phyloP scores from a whole-genome alignment of 1,140 invertebrate genomes.

The Anoplolepis gracilipes region DNA sequence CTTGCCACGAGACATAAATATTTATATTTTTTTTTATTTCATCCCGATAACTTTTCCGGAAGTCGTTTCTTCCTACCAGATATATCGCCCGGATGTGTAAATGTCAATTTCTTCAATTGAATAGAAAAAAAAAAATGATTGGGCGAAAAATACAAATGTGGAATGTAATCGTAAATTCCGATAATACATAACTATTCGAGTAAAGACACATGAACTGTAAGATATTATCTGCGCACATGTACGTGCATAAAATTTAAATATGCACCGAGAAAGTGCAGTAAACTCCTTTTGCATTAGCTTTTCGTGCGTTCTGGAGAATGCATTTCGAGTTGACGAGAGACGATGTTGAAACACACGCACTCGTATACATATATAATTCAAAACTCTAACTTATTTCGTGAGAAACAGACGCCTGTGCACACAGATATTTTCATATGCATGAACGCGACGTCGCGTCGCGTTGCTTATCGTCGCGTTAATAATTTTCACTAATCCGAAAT shows the following conservation, averaged over 20 bases:
- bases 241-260: neutral
- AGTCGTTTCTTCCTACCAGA: neutral
- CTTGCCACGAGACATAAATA: neutral
- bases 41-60: neutral
- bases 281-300: neutral
- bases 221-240: neutral
- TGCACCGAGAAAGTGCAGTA: neutral
- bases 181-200: neutral
- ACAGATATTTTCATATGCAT: conserved; percentile 30
- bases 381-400: conserved; percentile 7
- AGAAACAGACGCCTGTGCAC: neutral
- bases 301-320: neutral
- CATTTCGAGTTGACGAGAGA: neutral
- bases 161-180: conserved; percentile 15
- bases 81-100: neutral
- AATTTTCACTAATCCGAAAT: neutral
- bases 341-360: neutral
- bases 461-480: conserved; percentile 14
- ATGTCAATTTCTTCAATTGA: conserved; percentile 5
- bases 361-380: neutral
- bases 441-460: neutral
- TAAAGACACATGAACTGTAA: neutral
- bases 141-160: neutral
- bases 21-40: neutral
- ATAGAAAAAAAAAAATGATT: neutral